Evolutionary conservation across 2,888 invertebrate genomes (phyloP), one percentile per base, ranked within the genome.

Genomic region (Girardia tigrina): DNA sequence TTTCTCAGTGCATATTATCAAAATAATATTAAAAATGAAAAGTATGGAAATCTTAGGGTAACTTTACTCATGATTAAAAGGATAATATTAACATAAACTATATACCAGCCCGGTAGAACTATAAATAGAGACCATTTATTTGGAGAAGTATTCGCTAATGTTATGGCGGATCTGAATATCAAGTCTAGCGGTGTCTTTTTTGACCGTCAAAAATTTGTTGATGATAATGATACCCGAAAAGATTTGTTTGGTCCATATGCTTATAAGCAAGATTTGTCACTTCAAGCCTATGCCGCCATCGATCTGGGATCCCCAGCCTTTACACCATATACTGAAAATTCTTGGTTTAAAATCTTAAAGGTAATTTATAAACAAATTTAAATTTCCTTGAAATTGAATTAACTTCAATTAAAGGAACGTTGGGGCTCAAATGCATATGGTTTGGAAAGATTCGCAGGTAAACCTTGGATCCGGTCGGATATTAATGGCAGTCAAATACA

Each of bases 91-190:
- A 27, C n/a, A 27, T 72, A 26, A 27, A 8, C 26, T 6, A 26
- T 72, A 29, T 2, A 20, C 36, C 26, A 72, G 73, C 36, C 73
- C 0, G 94, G 94, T 83, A 89, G 89, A 79, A 90, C 91, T 0
- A 86, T 94, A 28, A 91, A 92, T 0, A 92, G 92, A 84, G 94
- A 95, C 86, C 94, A 95, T 87, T 91, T 95, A 90, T 90, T 94
- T 80, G 94, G 91, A 0, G 95, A 95, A 84, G 94, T 93, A 0
- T 85, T 97, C 36, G 90, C 94, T 0, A 86, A 93, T 76, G 89
- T 94, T 0, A 87, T 94, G 82, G 92, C 93, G 0, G 91, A 95
- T 84, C 90, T 91, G 77, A 90, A 91, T 83, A 90, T 97, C 77
- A 91, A 92, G 90, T 90, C 92, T 0, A 92, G 93, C 73, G 93